Percentiles rank a stretch among this genome's conserved stretches.
Evolutionary conservation across 2,113 vertebrate species (phyloP).

Genomic region (Hemiscyllium ocellatum): DNA sequence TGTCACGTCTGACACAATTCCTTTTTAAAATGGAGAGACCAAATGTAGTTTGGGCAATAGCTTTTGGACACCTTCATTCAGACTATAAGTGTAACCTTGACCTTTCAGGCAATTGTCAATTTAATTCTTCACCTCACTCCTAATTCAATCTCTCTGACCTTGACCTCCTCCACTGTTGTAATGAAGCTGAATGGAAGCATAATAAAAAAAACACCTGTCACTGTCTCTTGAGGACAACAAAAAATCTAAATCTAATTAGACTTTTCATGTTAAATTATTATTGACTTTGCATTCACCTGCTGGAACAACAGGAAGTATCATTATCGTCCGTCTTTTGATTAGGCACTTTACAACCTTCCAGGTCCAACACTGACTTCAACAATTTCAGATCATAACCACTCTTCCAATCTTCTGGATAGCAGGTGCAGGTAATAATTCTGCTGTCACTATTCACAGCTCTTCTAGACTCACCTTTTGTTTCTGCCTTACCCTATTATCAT

Average conservation of each 20-base stretch:
- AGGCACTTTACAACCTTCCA: too few relatives aligned
- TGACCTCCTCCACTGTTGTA: neutral
- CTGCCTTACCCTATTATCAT: neutral
- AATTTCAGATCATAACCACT: too few relatives aligned
- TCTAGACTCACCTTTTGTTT: neutral
- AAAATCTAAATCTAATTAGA: slow-evolving; percentile 48
- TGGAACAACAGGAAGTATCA: slow-evolving; percentile 66
- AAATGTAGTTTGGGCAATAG: neutral
- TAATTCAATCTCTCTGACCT: neutral
- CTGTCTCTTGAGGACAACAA: too few relatives aligned
- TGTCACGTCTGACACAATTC: neutral
- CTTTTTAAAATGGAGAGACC: neutral
- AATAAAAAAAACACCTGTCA: too few relatives aligned
- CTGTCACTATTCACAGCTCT: neutral
- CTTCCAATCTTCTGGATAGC: too few relatives aligned
- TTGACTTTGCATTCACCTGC: slow-evolving; percentile 90
- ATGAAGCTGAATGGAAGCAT: neutral
- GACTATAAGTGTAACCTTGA: neutral
- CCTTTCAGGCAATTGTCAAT: too few relatives aligned
- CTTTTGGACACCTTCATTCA: neutral
- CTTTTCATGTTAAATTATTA: slow-evolving; percentile 69
- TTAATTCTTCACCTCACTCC: neutral
- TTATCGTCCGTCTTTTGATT: slow-evolving; percentile 45
- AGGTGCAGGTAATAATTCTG: neutral
- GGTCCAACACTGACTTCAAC: too few relatives aligned